These are phyloP conservation scores for Conops quadrifasciatus DNA, from an alignment of 2,888 invertebrate genomes.

Conservation along the genomic window DNA sequence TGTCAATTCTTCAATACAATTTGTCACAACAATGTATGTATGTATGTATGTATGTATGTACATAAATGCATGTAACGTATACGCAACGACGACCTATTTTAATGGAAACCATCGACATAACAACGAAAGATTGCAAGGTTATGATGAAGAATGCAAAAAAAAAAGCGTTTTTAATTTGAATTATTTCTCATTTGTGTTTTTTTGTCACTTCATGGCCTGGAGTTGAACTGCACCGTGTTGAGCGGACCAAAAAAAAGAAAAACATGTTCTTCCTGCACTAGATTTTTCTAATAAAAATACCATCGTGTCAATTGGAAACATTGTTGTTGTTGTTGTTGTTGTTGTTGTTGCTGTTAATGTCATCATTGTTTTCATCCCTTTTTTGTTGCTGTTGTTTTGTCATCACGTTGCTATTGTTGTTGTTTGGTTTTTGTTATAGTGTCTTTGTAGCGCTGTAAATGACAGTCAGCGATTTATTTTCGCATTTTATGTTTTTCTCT, in stretches of 20 bases:
- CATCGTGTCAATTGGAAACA: constrained; percentile 8
- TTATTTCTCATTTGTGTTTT: not conserved
- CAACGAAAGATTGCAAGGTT: not conserved
- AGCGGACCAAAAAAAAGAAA: constrained; percentile 8
- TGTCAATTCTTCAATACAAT: too few relatives aligned
- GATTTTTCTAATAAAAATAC: constrained; percentile 33
- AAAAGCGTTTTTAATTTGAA: not conserved
- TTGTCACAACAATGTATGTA: too few relatives aligned
- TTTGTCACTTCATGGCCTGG: not conserved
- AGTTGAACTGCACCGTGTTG: not conserved
- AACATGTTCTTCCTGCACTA: not conserved
- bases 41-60: too few relatives aligned
- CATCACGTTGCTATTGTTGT: not conserved
- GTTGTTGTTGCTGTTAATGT: not conserved
- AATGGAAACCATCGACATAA: not conserved
- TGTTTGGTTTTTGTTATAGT: not conserved
- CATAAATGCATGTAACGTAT: too few relatives aligned
- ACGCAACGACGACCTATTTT: not conserved
- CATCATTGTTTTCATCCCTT: not conserved
- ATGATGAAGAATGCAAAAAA: not conserved
- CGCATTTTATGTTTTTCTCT: not conserved
- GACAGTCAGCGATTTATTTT: constrained; percentile 18
- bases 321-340: not conserved
- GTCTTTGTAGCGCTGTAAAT: constrained; percentile 16
- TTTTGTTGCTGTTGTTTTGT: not conserved